Evolutionary conservation across 2,888 invertebrate species (phyloP).

Genomic region (Lasioglossum leucozonium): DNA sequence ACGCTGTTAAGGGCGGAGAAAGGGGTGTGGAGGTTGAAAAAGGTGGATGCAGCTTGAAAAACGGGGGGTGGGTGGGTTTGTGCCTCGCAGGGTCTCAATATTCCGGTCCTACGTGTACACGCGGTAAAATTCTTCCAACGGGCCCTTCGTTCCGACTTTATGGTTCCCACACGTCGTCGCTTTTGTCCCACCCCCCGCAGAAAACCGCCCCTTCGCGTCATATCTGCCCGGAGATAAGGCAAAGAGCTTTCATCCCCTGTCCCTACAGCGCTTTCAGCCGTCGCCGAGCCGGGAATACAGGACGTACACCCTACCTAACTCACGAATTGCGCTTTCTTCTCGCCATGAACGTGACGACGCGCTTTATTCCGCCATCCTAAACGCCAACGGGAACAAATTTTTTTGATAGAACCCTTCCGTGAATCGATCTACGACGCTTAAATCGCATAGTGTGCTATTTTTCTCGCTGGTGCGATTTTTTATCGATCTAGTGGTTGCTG

Average conservation of each 20-base stretch:
- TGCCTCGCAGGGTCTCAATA: slow-evolving; percentile 41
- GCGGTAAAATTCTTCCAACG: slow-evolving; percentile 65
- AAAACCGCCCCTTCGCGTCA: slow-evolving; percentile 26
- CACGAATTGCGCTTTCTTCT: slow-evolving; percentile 31
- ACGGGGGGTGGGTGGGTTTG: neutral
- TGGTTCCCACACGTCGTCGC: slow-evolving; percentile 52
- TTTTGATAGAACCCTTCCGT: slow-evolving; percentile 29
- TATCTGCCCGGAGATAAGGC: slow-evolving; percentile 62
- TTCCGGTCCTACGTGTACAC: slow-evolving; percentile 48
- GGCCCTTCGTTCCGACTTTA: slow-evolving; percentile 63
- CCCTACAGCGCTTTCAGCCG: slow-evolving; percentile 26
- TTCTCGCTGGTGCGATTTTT: neutral
- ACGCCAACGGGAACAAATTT: slow-evolving; percentile 15
- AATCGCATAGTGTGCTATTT: neutral
- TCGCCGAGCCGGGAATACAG: slow-evolving; percentile 6
- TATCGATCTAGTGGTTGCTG: neutral
- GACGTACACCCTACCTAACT: slow-evolving; percentile 10
- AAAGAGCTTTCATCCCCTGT: slow-evolving; percentile 44
- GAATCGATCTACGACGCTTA: neutral
- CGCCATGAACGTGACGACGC: slow-evolving; percentile 23
- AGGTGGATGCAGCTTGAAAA: neutral
- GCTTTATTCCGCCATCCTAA: slow-evolving; percentile 24
- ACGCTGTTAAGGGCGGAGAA: neutral
- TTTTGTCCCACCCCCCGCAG: slow-evolving; percentile 34
- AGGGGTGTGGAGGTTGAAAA: neutral